phyloP scores from a whole-genome alignment of 2,113 vertebrate species.

The Phylloscopus whistleri region DNA sequence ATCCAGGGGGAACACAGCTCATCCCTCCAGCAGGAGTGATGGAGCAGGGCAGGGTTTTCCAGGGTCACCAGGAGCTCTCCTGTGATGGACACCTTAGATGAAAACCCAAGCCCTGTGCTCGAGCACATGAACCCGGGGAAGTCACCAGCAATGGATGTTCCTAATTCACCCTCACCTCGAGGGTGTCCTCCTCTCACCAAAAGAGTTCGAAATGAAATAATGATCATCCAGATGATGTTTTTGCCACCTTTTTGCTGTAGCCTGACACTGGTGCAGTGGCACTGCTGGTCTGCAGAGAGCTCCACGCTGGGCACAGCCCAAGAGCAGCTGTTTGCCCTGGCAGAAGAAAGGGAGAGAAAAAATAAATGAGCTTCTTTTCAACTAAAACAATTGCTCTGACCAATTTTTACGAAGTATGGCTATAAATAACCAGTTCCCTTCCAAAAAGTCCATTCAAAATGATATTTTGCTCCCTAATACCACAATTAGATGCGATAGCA shows the following conservation, averaged over 20 bases:
- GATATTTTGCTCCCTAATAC: neutral
- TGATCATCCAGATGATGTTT: neutral
- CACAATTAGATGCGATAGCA: neutral
- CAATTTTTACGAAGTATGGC: neutral
- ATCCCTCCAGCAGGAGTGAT: neutral
- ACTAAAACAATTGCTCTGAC: neutral
- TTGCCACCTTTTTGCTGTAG: neutral
- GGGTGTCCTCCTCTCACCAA: neutral
- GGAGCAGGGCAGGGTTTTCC: neutral
- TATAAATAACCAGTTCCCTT: neutral
- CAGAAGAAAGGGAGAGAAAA: neutral
- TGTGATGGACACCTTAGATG: too few relatives aligned
- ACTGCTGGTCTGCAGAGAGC: neutral
- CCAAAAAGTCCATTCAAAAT: neutral
- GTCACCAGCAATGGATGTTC: fast-evolving
- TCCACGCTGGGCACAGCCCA: neutral
- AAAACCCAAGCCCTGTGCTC: neutral
- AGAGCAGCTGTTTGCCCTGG: neutral
- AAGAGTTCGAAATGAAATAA: neutral
- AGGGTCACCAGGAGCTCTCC: neutral
- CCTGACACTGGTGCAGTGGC: neutral
- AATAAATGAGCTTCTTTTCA: neutral
- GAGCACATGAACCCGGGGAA: neutral
- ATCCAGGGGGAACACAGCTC: neutral
- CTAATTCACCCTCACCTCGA: neutral